Evolutionary conservation across 2,113 vertebrate species (phyloP).

Genomic region (Prochilodus magdalenae): DNA sequence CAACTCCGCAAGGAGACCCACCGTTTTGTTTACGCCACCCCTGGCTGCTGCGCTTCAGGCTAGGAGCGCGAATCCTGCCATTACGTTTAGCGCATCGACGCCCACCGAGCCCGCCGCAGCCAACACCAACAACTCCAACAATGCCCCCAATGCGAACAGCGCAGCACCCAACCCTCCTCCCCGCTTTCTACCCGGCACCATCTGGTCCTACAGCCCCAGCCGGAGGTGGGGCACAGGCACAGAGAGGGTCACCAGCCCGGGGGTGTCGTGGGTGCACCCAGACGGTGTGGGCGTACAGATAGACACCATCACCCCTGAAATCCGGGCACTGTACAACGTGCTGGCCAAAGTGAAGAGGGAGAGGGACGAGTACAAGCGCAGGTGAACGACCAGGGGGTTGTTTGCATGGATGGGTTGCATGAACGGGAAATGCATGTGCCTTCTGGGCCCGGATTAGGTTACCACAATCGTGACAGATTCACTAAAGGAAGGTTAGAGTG

Average conservation of each 20-base stretch:
- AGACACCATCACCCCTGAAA: constrained; percentile 97
- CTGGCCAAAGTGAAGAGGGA: constrained; percentile 97
- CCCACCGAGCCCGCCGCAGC: constrained; percentile 70
- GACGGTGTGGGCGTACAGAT: constrained; percentile 98
- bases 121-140: constrained; percentile 59
- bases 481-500: background rate
- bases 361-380: constrained; percentile 94
- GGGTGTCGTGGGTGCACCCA: constrained; percentile 93
- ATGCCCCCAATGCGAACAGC: constrained; percentile 42
- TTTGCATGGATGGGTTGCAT: background rate
- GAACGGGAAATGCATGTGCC: background rate
- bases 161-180: constrained; percentile 69
- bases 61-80: constrained; percentile 62
- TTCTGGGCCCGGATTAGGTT: background rate
- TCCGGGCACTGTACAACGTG: constrained; percentile 97
- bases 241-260: constrained; percentile 90
- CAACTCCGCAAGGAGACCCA: constrained; percentile 74
- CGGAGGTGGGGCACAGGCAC: constrained; percentile 83
- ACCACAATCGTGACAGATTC: background rate
- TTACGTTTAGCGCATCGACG: constrained; percentile 71
- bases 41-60: constrained; percentile 62
- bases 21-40: constrained; percentile 68
- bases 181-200: constrained; percentile 89
- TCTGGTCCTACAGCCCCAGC: constrained; percentile 95
- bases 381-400: constrained; percentile 75